Base-by-base conservation (phyloP, 2,113 vertebrate species). In the Merops nubicus region DNA sequence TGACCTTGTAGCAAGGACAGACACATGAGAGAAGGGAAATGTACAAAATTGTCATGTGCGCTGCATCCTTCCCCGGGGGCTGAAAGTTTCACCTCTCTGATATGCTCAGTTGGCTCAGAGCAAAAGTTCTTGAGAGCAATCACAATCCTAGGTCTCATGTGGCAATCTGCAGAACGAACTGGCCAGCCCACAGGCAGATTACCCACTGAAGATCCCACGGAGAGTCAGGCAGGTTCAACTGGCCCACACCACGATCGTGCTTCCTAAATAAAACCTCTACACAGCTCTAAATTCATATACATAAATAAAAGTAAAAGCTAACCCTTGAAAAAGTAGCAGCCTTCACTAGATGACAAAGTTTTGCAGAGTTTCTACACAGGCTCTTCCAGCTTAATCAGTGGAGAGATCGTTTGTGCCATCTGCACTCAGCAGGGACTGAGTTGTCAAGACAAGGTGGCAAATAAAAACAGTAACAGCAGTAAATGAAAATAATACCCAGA, bases 401-500 rank as follows among this genome's bases (percentile, higher is more conserved):
- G 57, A 94, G 53, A 92, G 54, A 92, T 88, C 43, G 19, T 90
- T 91, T 85, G 42, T 94, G 77, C 72, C 76, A 93, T 75, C 94
- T 94, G 64, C 79, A 91, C 89, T 90, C 91, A 92, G 88, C 90
- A 97, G 75, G 67, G 77, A 74, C 51, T 9, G 75, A 3, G 6
- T 3, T 74, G 28, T 62, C 23, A 19, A 93, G 79, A 86, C 79
- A 93, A 86, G 22, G 28, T 74, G 53, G 57, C 74, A 96, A 96
- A 95, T 76, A 94, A 67, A 95, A 96, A 47, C 34, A 78, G 69
- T 28, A 96, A 96, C 42, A 63, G 80, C 93, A 64, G 57, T 60
- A 93, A 95, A 97, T 75, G 25, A 94, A 96, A 97, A 96, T 91
- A 90, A 96, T 96, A 89, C 38, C 33, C 11, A 91, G 42, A 68